These are phyloP conservation scores for Misgurnus mizolepis DNA, from an alignment of 2,113 vertebrate species.

Conservation along the genomic window DNA sequence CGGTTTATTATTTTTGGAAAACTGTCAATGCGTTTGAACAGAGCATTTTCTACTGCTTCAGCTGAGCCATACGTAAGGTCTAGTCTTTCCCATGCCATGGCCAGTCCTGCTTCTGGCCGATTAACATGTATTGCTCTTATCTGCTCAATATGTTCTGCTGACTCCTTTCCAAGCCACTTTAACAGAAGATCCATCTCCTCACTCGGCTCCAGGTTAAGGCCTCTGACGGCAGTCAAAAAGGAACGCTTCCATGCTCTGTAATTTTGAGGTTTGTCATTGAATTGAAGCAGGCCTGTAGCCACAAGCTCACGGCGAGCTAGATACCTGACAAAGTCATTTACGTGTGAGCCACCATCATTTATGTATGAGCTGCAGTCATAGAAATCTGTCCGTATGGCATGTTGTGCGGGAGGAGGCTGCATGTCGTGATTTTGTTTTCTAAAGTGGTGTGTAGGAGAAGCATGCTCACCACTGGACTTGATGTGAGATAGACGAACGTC, in stretches of 20 bases:
- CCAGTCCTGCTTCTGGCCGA: slow-evolving; percentile 3
- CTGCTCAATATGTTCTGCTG: slow-evolving; percentile 15
- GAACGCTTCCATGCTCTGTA: slow-evolving; percentile 28
- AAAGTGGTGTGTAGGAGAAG: not conserved
- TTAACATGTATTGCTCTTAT: slow-evolving; percentile 16
- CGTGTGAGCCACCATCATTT: not conserved
- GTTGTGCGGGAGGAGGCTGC: not conserved
- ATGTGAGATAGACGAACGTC: no score
- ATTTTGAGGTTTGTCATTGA: slow-evolving; percentile 22
- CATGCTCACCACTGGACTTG: no score
- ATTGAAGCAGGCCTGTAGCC: slow-evolving; percentile 1
- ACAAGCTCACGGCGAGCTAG: not conserved
- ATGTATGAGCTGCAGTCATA: not conserved
- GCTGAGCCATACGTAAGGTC: slow-evolving; percentile 5
- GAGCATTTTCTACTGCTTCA: slow-evolving; percentile 17
- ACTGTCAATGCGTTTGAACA: slow-evolving; percentile 33
- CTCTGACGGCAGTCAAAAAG: not conserved
- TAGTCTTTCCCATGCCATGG: slow-evolving; percentile 20
- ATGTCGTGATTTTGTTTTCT: not conserved
- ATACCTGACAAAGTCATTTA: slow-evolving; percentile 19
- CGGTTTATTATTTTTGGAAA: slow-evolving; percentile 41
- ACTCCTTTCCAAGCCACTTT: slow-evolving; percentile 31
- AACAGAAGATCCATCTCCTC: slow-evolving; percentile 31
- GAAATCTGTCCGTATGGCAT: not conserved
- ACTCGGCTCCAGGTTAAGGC: not conserved